A percentile compares a stretch with the other conserved stretches of the same genome.
Conservation (phyloP, 2,113 vertebrate species). For the Monopterus albus region DNA sequence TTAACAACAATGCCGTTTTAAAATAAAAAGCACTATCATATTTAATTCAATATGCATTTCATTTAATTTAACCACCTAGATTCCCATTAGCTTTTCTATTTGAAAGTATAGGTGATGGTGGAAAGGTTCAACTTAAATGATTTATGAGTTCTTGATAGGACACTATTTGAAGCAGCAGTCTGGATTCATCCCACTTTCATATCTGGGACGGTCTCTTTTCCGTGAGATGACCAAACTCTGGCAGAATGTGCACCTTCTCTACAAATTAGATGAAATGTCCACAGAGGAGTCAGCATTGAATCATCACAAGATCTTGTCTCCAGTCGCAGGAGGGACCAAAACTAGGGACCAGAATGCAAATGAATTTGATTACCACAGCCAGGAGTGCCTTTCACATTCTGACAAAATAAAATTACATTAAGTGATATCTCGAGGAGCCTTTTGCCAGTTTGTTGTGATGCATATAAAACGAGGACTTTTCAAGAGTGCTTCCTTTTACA, state of each 20-base stretch:
- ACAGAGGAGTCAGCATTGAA: background rate
- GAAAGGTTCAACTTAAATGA: slow-evolving; percentile 3
- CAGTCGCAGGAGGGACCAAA: background rate
- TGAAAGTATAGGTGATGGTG: background rate
- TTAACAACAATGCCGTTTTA: background rate
- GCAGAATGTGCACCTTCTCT: background rate
- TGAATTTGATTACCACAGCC: background rate
- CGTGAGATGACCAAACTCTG: background rate
- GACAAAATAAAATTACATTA: background rate
- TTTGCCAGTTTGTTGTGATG: background rate
- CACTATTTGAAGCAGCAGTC: background rate
- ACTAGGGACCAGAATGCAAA: background rate
- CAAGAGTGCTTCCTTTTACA: too few species aligned
- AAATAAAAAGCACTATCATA: background rate
- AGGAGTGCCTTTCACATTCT: background rate
- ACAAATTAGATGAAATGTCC: background rate
- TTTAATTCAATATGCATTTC: background rate
- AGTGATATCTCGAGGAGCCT: background rate
- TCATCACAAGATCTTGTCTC: background rate
- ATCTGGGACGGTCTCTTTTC: background rate
- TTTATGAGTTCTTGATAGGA: slow-evolving; percentile 19
- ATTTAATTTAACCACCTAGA: background rate
- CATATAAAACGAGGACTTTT: too few species aligned
- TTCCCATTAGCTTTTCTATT: slow-evolving; percentile 3
- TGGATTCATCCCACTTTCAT: background rate